Conservation (phyloP, 2,888 invertebrate species). For the Zhengitettix transpicula region DNA sequence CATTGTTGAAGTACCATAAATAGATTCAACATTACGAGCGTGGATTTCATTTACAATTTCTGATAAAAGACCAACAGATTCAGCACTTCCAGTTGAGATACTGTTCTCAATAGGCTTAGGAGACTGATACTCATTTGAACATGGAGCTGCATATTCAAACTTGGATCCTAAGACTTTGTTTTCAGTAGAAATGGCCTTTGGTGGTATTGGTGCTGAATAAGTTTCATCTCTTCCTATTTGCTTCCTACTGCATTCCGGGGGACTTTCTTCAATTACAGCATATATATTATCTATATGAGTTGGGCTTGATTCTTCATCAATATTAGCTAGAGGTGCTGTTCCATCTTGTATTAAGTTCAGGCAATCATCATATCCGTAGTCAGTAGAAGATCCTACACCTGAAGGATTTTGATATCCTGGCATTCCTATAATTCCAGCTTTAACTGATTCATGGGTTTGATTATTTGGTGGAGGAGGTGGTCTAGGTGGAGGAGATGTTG, state of each 20-base stretch:
- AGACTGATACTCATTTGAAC: conserved; percentile 30
- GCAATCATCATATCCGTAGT: conserved; percentile 57
- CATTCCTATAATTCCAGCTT: conserved; percentile 18
- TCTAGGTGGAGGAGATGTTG: conserved; percentile 61
- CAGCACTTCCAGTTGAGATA: conserved; percentile 35
- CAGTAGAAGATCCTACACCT: conserved; percentile 24
- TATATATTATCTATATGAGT: conserved; percentile 58
- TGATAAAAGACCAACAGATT: conserved; percentile 61
- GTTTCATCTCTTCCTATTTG: background rate
- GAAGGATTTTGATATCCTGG: conserved; percentile 28
- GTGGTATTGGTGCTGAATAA: conserved; percentile 1
- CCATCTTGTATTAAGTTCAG: conserved; percentile 41
- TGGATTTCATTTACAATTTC: conserved; percentile 82
- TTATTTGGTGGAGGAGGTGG: conserved; percentile 23
- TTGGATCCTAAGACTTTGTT: conserved; percentile 16
- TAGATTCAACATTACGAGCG: conserved; percentile 69
- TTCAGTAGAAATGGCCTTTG: conserved; percentile 1
- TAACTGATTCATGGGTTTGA: conserved; percentile 4
- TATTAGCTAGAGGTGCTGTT: conserved; percentile 36
- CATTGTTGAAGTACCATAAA: conserved; percentile 64
- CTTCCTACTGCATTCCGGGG: conserved; percentile 22
- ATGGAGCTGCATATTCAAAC: conserved; percentile 29
- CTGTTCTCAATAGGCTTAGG: conserved; percentile 27
- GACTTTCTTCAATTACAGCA: conserved; percentile 69
- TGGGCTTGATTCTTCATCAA: conserved; percentile 38